Conservation (phyloP, 2,113 vertebrate genomes). For the chimpanzee (Pan troglodytes) region NHGRI_mPanTro3-v2.1_pri NC_072407.2:65921001-65921500, state of each 20-base stretch:
- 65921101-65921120: background rate
- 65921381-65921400: background rate
- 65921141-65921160: background rate
- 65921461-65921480: background rate
- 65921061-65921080: background rate
- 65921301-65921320: background rate
- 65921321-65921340: background rate
- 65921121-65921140: background rate
- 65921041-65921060: background rate
- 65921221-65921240: background rate
- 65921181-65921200: background rate
- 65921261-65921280: background rate
- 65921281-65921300: background rate
- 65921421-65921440: background rate
- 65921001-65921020: background rate
- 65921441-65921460: background rate
- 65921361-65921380: background rate
- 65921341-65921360: background rate
- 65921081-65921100: background rate
- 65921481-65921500: background rate
- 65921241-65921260: background rate
- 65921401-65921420: background rate
- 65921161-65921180: background rate
- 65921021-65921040: accelerated
- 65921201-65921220: background rate